Base-by-base conservation (phyloP, 1,140 invertebrate genomes). In the Nilaparvata lugens region DNA sequence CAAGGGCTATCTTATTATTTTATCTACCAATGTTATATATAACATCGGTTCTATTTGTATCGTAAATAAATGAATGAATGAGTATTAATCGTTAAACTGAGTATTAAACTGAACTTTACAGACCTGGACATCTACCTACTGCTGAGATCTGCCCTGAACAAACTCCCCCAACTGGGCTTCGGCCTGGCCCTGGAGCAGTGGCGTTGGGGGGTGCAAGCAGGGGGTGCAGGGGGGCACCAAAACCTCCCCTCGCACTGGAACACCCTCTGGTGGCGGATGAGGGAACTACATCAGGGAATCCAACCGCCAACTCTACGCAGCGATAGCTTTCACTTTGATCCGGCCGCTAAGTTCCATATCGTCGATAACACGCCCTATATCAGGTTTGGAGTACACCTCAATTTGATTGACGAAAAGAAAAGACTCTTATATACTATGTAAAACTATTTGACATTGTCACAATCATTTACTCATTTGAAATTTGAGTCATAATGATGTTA, bases 151-250 rank as follows among this genome's bases (percentile, higher is more conserved):
- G 88, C 86, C 2, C 69, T 92, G 23, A 77, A 82, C 25, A 90
- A 88, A 72, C 73, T 93, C 31, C 85, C 88, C 0, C 81, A 89
- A 67, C 76, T 92, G 40, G 84, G 87, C 2, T 90, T 84, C 72
- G 82, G 81, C 0, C 79, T 87, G 55, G 65, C 87, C 1, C 78
- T 91, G 42, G 89, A 92, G 66, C 78, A 83, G 64, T 92, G 86
- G 75, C 74, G 89, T 31, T 92, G 87, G 86, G 78, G 79, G 43
- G 79, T 89, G 54, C 91, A 89, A 68, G 76, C 77, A 57, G 83
- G 82, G 0, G 75, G 79, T 54, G 75, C 82, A 6, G 31, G 13
- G 9, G 9, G 31, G 3, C 31, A n/a, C n/a, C n/a, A n/a, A n/a
- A n/a, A n/a, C n/a, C n/a, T n/a, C n/a, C n/a, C n/a, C n/a, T n/a